Conservation (phyloP, 2,113 vertebrate species). For the Melierax canorus region DNA sequence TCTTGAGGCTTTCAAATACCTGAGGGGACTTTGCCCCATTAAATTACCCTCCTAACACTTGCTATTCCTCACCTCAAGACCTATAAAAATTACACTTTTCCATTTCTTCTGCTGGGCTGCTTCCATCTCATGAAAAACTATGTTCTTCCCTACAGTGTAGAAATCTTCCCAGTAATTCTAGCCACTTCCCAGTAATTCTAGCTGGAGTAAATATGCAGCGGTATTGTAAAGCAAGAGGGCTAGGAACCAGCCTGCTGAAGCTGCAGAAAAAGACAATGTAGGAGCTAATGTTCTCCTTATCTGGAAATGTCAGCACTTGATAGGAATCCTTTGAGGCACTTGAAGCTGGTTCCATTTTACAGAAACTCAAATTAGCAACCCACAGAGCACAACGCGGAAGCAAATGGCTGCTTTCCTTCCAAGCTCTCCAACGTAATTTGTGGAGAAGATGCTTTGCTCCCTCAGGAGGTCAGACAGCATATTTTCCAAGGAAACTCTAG, state of each 20-base stretch:
- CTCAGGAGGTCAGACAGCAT: conserved; percentile 62
- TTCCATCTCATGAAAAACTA: background rate
- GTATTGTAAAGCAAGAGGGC: background rate
- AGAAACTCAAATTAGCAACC: conserved; percentile 42
- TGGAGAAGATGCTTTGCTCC: conserved; percentile 66
- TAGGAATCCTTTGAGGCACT: background rate
- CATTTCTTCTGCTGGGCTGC: background rate
- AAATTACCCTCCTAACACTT: background rate
- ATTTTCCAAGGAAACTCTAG: conserved; percentile 50
- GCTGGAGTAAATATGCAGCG: background rate
- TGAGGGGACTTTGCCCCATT: background rate
- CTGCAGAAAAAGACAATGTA: background rate
- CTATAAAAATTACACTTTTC: background rate
- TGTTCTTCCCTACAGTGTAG: background rate
- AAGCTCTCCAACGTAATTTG: conserved; percentile 31
- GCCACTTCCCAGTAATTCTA: background rate
- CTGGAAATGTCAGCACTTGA: conserved; percentile 11
- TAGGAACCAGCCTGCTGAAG: background rate
- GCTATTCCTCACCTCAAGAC: background rate
- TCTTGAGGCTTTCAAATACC: background rate
- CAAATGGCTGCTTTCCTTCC: conserved; percentile 53
- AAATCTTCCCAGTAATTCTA: background rate
- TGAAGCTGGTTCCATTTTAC: conserved; percentile 60
- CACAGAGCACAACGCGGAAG: background rate
- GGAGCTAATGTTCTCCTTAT: background rate